phyloP scores from a whole-genome alignment of 2,888 invertebrate genomes.

The Oscheius onirici region DNA sequence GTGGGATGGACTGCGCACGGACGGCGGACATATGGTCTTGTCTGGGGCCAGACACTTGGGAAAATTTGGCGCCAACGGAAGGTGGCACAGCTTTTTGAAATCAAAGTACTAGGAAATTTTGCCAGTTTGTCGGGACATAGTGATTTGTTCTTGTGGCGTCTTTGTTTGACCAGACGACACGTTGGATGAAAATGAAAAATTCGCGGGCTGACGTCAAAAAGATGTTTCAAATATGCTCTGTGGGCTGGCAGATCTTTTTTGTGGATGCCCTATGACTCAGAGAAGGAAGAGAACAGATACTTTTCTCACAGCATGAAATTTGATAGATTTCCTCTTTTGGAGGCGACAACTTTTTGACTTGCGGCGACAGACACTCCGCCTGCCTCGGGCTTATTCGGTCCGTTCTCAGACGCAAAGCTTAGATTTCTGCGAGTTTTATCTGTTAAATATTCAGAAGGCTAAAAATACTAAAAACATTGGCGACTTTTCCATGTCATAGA shows the following conservation, averaged over 20 bases:
- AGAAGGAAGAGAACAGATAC: background rate
- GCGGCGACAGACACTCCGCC: background rate
- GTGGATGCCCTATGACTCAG: background rate
- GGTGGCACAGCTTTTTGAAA: background rate
- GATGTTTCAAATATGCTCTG: background rate
- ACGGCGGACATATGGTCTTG: conserved; percentile 4
- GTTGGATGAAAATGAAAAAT: conserved; percentile 29
- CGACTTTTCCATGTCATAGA: background rate
- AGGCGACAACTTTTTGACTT: background rate
- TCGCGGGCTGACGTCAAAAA: conserved; percentile 23
- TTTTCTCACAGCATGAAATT: conserved; percentile 2
- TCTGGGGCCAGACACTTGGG: background rate
- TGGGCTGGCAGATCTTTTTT: background rate
- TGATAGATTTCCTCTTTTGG: background rate
- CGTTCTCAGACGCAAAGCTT: conserved; percentile 1
- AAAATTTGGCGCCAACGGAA: conserved; percentile 6
- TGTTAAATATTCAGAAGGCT: too few relatives aligned
- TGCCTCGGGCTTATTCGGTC: background rate
- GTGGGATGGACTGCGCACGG: background rate
- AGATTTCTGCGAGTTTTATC: too few relatives aligned
- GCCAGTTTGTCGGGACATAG: background rate
- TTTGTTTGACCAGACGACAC: conserved; percentile 33
- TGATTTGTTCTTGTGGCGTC: conserved; percentile 26
- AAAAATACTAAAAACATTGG: background rate
- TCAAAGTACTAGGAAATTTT: background rate